These are phyloP conservation scores for Bagarius yarrelli DNA, from an alignment of 2,113 vertebrate genomes.

Conservation along the genomic window DNA sequence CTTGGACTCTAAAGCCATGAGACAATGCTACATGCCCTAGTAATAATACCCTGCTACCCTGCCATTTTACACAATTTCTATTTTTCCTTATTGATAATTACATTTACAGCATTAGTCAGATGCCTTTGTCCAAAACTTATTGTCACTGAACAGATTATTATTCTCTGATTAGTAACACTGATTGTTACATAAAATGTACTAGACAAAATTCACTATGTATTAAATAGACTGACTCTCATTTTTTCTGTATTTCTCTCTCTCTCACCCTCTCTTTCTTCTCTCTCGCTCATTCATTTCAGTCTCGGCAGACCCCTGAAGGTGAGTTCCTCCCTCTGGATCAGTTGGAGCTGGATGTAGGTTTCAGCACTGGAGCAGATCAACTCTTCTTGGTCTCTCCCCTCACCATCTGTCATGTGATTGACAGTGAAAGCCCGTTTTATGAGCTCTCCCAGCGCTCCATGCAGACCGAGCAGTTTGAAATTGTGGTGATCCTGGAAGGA, in stretches of 20 bases:
- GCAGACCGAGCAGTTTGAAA: constrained; percentile 97
- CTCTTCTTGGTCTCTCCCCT: constrained; percentile 98
- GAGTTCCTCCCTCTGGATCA: constrained; percentile 98
- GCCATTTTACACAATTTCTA: not conserved
- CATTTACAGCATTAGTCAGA: too few species aligned
- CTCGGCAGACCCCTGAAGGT: constrained; percentile 97
- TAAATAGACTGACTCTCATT: constrained; percentile 14
- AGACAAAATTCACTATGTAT: not conserved
- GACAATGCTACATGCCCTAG: not conserved
- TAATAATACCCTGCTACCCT: not conserved
- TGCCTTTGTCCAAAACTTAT: too few species aligned
- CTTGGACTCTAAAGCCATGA: not conserved
- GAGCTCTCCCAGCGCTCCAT: constrained; percentile 97
- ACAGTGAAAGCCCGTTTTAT: constrained; percentile 98
- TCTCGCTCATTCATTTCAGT: constrained; percentile 72
- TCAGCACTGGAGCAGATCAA: constrained; percentile 98
- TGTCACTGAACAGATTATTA: too few species aligned
- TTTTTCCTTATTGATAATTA: not conserved
- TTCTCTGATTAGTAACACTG: not conserved
- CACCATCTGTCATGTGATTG: constrained; percentile 98
- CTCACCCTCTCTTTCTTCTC: constrained; percentile 2
- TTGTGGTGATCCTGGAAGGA: constrained; percentile 97
- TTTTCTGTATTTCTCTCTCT: not conserved
- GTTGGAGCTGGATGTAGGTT: constrained; percentile 97
- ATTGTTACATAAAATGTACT: not conserved